Evolutionary conservation across 2,888 invertebrate species (phyloP), one percentile per base, ranked within the genome.

Genomic region (Apamea monoglypha): DNA sequence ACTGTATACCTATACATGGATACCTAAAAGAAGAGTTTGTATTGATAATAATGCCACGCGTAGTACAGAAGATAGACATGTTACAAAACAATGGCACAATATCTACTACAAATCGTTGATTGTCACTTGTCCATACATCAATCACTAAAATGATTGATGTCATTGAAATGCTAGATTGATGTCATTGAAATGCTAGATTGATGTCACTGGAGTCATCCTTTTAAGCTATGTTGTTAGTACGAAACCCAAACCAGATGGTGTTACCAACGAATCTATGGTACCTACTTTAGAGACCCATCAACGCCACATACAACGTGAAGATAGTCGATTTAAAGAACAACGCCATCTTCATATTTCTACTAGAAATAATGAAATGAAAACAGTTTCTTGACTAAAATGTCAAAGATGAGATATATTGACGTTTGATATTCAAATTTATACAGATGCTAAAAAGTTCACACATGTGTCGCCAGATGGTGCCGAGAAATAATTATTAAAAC

Each of bases 341-440:
- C 84, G 88, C 88, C 88, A 88, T 88, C 88, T 88, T 64, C 8
- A 44, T 29, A 68, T 74, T 72, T 70, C 8, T n/a, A 76, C 12
- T 32, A 47, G 69, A 82, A 87, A 64, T 77, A 68, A 53, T 53
- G 5, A 61, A 56, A 70, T 56, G 4, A 68, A 79, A 40, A 36
- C 47, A 76, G 64, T 32, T 64, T 63, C 40, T 53, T 36, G 36
- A 47, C 16, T 76, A 47, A 73, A 74, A 74, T 78, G 10, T 3
- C 56, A 74, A 71, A 59, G 61, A 66, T 32, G 40, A 69, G n/a
- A 66, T 75, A 32, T 25, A 70, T 64, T 14, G 71, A 67, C 50
- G 53, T 70, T 80, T 59, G 21, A 69, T 76, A 83, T 79, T 79
- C 36, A 67, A 71, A 80, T 76, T 53, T 61, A 73, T 70, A 76